A percentile compares a stretch with the other conserved stretches of the same genome.
These are phyloP conservation scores for Clarias batrachus DNA, from an alignment of 2,113 vertebrate genomes.

Conservation along the genomic window DNA sequence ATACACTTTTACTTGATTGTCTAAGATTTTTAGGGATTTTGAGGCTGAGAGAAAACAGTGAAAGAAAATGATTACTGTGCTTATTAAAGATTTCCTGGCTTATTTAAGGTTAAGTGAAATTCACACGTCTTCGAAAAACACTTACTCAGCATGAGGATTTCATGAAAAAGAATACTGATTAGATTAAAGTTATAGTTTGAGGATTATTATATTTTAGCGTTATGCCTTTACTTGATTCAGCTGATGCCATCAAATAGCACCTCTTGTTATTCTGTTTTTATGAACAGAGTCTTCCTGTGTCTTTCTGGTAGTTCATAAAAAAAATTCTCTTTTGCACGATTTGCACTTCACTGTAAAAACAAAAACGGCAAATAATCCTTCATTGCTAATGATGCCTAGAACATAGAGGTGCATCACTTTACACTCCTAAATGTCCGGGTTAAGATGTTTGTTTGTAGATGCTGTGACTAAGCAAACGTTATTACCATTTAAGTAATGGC, in stretches of 20 bases:
- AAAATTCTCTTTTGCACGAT: not conserved
- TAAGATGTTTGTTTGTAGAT: conserved; percentile 26
- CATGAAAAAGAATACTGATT: not conserved
- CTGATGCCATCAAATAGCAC: not conserved
- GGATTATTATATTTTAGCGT: not conserved
- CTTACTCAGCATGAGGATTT: not conserved
- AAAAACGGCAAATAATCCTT: not conserved
- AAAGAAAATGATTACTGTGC: not conserved
- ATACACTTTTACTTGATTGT: not conserved
- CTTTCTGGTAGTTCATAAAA: not conserved
- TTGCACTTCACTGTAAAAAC: not conserved
- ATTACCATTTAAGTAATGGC: conserved; percentile 16
- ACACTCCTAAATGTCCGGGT: not conserved
- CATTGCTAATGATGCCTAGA: not conserved
- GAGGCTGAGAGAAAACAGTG: not conserved
- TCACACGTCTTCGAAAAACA: not conserved
- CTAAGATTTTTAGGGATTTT: not conserved
- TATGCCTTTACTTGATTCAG: not conserved
- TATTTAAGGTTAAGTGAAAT: not conserved
- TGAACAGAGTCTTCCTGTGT: not conserved
- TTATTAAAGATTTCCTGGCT: not conserved
- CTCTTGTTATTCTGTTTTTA: not conserved
- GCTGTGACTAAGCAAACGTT: conserved; percentile 30
- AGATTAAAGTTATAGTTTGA: not conserved
- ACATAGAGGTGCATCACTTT: conserved; percentile 3